Conservation (phyloP, 2,888 invertebrate species). For the Morpho helenor region DNA sequence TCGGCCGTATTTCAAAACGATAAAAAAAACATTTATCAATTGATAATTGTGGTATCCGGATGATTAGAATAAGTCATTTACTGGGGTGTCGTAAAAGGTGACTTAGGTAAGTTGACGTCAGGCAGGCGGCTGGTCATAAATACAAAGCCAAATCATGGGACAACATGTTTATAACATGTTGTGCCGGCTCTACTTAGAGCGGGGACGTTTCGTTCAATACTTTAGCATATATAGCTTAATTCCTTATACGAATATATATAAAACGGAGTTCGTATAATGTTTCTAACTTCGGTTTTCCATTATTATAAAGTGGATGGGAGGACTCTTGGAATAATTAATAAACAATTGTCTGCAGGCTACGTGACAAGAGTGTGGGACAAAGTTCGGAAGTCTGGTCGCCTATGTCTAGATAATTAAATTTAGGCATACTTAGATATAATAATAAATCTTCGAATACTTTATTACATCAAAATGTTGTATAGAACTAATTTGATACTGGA, state of each 20-base stretch:
- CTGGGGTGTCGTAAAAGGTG: no score
- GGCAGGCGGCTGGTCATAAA: no score
- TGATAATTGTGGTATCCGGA: no score
- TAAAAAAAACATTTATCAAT: no score
- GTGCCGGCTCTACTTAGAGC: no score
- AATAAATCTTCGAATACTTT: neutral
- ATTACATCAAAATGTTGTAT: neutral
- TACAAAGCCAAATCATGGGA: no score
- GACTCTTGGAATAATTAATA: constrained; percentile 41
- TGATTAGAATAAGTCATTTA: no score
- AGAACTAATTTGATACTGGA: no score
- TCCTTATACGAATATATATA: constrained; percentile 5
- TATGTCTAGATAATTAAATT: constrained; percentile 18
- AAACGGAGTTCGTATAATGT: constrained; percentile 21
- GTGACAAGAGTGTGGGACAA: constrained; percentile 33
- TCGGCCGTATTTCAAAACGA: neutral
- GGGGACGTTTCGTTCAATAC: no score
- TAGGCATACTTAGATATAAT: constrained; percentile 2
- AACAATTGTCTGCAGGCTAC: constrained; percentile 40
- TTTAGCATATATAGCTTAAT: neutral
- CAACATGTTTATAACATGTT: no score
- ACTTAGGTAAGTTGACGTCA: no score
- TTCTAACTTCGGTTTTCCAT: constrained; percentile 28
- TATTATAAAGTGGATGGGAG: constrained; percentile 25
- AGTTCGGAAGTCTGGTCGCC: constrained; percentile 24